These are phyloP conservation scores for Hyalella azteca DNA, from an alignment of 2,888 invertebrate genomes.

Conservation along the genomic window DNA sequence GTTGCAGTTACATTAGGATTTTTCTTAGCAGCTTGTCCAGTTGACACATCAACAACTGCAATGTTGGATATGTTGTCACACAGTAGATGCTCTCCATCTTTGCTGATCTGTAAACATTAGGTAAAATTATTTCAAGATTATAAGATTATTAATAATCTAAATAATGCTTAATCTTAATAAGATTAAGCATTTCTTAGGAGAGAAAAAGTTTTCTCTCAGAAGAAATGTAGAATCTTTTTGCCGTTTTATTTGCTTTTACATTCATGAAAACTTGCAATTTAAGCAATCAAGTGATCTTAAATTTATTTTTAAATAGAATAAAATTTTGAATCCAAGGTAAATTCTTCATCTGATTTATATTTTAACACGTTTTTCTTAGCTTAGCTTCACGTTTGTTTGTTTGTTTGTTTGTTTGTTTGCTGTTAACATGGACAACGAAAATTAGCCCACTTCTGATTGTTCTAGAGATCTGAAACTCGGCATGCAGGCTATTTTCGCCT, in stretches of 20 bases:
- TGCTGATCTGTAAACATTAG: background rate
- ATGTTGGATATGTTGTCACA: slow-evolving; percentile 23
- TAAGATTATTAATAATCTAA: background rate
- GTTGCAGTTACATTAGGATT: background rate
- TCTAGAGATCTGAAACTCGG: too few species aligned
- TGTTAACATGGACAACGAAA: too few species aligned
- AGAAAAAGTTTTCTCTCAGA: background rate
- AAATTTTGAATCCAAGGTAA: too few species aligned
- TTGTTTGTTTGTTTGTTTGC: too few species aligned
- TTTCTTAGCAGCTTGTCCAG: slow-evolving; percentile 35
- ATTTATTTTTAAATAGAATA: too few species aligned
- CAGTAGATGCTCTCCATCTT: slow-evolving; percentile 8
- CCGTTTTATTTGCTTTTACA: background rate
- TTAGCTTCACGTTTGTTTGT: too few species aligned
- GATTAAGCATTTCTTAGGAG: background rate
- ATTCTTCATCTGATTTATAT: too few species aligned
- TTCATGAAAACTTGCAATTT: background rate
- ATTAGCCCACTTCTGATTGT: too few species aligned
- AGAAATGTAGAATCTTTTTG: background rate
- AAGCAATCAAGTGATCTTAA: background rate
- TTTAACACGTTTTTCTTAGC: too few species aligned
- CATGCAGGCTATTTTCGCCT: too few species aligned
- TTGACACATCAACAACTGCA: slow-evolving; percentile 23
- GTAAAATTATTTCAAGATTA: background rate
- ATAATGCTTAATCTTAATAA: background rate